phyloP scores from a whole-genome alignment of 2,888 invertebrate species.

The Strigamia crassipes region DNA sequence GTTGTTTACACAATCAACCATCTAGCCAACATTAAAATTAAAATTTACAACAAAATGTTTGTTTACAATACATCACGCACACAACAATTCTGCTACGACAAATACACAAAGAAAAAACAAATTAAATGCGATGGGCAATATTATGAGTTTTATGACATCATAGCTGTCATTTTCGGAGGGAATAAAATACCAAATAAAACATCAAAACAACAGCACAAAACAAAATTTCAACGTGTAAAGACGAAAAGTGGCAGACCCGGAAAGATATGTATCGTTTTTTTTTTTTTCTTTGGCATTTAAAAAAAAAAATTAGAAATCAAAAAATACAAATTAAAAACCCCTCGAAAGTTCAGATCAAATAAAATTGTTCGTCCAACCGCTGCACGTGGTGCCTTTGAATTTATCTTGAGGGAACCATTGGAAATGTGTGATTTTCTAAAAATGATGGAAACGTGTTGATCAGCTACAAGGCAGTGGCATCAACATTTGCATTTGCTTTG shows the following conservation, averaged over 20 bases:
- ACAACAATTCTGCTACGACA: conserved; percentile 9
- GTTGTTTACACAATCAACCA: conserved; percentile 23
- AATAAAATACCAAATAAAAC: conserved; percentile 19
- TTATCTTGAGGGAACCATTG: neutral
- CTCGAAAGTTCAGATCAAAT: neutral
- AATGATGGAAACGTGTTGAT: neutral
- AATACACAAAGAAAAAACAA: neutral
- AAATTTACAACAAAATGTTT: conserved; percentile 31
- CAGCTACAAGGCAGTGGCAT: conserved; percentile 45
- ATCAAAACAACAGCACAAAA: conserved; percentile 7
- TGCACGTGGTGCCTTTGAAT: conserved; percentile 8
- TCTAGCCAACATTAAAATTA: neutral
- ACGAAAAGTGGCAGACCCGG: neutral
- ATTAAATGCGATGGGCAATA: conserved; percentile 17
- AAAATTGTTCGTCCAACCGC: neutral
- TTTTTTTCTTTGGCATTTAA: neutral
- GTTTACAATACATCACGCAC: conserved; percentile 18
- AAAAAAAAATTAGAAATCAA: no score
- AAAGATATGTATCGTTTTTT: neutral
- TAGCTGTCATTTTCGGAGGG: conserved; percentile 24
- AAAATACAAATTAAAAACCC: neutral
- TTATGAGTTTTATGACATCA: neutral
- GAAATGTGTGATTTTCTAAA: neutral
- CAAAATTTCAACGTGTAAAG: neutral
- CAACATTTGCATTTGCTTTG: conserved; percentile 36